These are phyloP conservation scores for Psettodes erumei DNA, from an alignment of 2,113 vertebrate genomes.

Conservation along the genomic window DNA sequence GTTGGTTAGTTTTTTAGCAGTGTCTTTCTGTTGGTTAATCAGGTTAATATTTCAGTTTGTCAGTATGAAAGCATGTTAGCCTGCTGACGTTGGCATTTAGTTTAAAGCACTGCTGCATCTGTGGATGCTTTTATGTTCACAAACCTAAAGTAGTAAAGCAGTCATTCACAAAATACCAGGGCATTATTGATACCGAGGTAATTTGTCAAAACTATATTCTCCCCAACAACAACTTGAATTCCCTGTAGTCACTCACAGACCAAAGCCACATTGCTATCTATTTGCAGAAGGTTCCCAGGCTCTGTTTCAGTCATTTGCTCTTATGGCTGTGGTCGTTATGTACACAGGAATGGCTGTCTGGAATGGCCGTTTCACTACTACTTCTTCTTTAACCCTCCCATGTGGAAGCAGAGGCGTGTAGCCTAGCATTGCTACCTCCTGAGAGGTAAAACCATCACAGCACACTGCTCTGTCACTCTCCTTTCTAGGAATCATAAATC, in stretches of 20 bases:
- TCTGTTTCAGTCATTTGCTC: constrained; percentile 13
- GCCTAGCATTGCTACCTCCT: constrained; percentile 65
- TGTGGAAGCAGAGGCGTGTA: constrained; percentile 45
- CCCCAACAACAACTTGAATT: background rate
- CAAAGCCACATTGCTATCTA: constrained; percentile 2
- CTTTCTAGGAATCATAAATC: constrained; percentile 80
- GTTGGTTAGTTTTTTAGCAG: too few relatives aligned
- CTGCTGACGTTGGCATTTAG: background rate
- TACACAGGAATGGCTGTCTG: constrained; percentile 14
- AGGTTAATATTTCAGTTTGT: background rate
- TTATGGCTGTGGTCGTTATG: constrained; percentile 10
- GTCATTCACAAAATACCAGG: background rate
- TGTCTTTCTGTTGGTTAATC: too few relatives aligned
- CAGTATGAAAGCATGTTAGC: background rate
- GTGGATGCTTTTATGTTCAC: too few relatives aligned
- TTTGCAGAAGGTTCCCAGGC: background rate
- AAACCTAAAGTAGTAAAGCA: background rate
- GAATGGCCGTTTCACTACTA: constrained; percentile 8
- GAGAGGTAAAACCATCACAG: constrained; percentile 78
- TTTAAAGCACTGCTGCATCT: too few relatives aligned
- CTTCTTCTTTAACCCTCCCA: constrained; percentile 30
- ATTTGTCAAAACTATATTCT: background rate
- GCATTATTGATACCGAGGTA: background rate
- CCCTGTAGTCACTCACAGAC: background rate
- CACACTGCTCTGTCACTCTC: constrained; percentile 71